Evolutionary conservation across 2,797 vertebrate genomes (phyloP), one percentile per base, ranked within the genome.

Genomic region (Semotilus atromaculatus): DNA sequence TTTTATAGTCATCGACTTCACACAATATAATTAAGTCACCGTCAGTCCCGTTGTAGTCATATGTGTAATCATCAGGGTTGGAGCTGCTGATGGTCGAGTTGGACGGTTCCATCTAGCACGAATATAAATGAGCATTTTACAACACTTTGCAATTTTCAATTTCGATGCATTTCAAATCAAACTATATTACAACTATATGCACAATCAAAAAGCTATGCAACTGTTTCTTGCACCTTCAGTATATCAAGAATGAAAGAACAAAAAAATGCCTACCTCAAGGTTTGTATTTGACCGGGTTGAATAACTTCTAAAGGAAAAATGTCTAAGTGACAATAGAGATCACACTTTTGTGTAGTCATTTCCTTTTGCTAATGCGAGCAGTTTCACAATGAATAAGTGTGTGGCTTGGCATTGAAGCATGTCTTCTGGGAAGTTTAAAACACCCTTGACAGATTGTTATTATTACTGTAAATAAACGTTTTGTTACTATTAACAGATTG

Each of bases 371-470:
- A 79, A 70, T 62, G 64, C 31, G 2, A 13, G 64, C 51, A 78
- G 82, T 84, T 84, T 84, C 82, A n/a, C 64, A 77, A 77, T 84
- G 82, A 84, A 84, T 70, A 38, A 53, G 7, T 3, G 5, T 74
- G 55, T 31, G 36, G 31, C 18, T 67, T 29, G 23, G 11, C 48
- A 21, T 2, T 70, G 7, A n/a, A 67, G 40, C 45, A 7, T 26
- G 73, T 40, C 11, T 78, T 70, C 82, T 58, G 36, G 31, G 74
- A 84, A 84, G 4, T 40, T 3, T 23, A n/a, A 64, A 48, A 48
- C 4, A 19, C 7, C 13, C 53, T 79, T 23, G 3, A 16, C 0
- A 38, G 7, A 36, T 38, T 67, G 9, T 8, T 36, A 18, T 21
- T 31, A 31, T 31, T 31, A 3, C 31, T 31, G 31, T 31, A 31